These are phyloP conservation scores for Proterorhinus semilunaris DNA, from an alignment of 2,113 vertebrate species.

Conservation along the genomic window DNA sequence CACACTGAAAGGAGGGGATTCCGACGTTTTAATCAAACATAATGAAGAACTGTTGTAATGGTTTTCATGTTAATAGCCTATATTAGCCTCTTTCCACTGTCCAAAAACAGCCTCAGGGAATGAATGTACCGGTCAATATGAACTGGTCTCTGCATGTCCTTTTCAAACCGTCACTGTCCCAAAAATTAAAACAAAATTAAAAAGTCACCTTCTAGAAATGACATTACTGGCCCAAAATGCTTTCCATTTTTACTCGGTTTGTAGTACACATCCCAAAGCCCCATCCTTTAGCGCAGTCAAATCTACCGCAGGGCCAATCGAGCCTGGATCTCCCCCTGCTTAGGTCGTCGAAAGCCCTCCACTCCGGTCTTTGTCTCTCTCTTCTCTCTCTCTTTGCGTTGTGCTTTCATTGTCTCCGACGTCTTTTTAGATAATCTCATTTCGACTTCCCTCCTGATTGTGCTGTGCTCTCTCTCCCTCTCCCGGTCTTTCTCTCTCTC, in stretches of 20 bases:
- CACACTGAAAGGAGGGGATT: too few relatives aligned
- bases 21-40: too few relatives aligned
- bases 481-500: constrained; percentile 57
- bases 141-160: background rate
- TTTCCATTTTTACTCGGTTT: background rate
- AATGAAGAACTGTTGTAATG: too few relatives aligned
- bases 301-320: background rate
- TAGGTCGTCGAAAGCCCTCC: constrained; percentile 48
- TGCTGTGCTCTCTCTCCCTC: constrained; percentile 55
- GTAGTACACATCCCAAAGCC: background rate
- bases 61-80: too few relatives aligned
- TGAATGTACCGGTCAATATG: background rate
- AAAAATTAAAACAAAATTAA: too few relatives aligned
- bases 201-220: background rate
- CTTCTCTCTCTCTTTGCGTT: constrained; percentile 53
- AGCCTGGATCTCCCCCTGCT: constrained; percentile 32
- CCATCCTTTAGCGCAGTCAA: background rate
- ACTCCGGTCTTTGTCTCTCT: constrained; percentile 60
- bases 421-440: constrained; percentile 71
- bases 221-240: background rate
- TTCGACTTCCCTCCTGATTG: constrained; percentile 67
- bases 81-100: too few relatives aligned
- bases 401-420: constrained; percentile 64
- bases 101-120: background rate
- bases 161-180: too few relatives aligned